Evolutionary conservation across 2,113 vertebrate genomes (phyloP), one percentile per base, ranked within the genome.

Genomic region (Etheostoma spectabile): DNA sequence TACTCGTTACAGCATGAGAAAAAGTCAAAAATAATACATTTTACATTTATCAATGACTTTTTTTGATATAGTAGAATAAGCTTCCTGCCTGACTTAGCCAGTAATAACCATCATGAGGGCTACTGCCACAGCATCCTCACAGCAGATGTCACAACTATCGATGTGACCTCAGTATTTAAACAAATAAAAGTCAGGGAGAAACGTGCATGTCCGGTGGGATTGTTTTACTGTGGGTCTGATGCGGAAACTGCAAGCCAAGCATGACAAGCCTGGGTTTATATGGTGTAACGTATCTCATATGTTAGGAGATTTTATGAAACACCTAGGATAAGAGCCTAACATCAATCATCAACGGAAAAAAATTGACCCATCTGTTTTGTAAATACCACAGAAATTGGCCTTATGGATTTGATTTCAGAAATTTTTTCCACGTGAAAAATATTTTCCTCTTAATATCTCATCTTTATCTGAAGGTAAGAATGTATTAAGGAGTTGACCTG

Each of bases 281-380:
- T 24, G 53, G 72, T 46, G 75, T 56, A 67, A 84, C 62, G 76
- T 35, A 19, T 83, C 64, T 85, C 81, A 38, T 33, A 46, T 86
- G 67, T 87, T 76, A 22, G 71, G 57, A 42, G 61, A 42, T 56
- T 85, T 83, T 79, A 90, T 88, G 88, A 78, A 90, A 87, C 88
- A 88, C 83, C 62, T 80, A 22, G 70, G 53, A 57, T n/a, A 33
- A 48, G 38, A 77, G 55, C 22, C 13, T 64, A 71, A 61, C 67
- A 75, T 76, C 42, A 61, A 0, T 21, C 67, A 24, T 12, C 38
- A 21, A 6, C 13, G 27, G 42, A 4, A 22, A 22, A 30, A 49
- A 55, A 82, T 15, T 0, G 2, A 46, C 12, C 24, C 61, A 45
- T 64, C 61, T 57, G 57, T 48, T 64, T 16, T 57, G 42, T 27